phyloP scores from a whole-genome alignment of 2,797 vertebrate species.

The Esox masquinongy region DNA sequence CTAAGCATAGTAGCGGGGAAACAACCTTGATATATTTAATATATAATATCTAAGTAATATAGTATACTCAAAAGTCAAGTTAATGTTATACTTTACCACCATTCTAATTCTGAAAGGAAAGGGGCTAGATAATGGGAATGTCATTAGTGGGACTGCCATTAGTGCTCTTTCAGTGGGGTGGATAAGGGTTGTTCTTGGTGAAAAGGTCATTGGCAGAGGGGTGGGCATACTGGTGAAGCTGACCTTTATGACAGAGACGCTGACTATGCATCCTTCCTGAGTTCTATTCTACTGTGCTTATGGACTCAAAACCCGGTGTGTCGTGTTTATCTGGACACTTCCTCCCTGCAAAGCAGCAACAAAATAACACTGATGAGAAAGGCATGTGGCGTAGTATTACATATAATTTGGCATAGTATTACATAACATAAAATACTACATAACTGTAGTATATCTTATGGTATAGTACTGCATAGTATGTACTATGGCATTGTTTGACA shows the following conservation, averaged over 20 bases:
- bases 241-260: not conserved
- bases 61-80: too few relatives aligned
- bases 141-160: not conserved
- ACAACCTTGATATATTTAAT: too few relatives aligned
- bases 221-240: not conserved
- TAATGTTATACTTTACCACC: not conserved
- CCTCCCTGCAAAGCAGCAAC: not conserved
- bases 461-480: too few relatives aligned
- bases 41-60: too few relatives aligned
- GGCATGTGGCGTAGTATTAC: too few relatives aligned
- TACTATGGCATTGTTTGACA: too few relatives aligned
- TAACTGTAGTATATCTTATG: too few relatives aligned
- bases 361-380: not conserved
- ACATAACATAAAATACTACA: too few relatives aligned
- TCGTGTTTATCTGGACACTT: not conserved
- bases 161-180: not conserved
- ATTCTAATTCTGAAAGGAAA: not conserved
- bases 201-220: conserved; percentile 3
- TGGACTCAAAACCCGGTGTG: not conserved
- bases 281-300: not conserved
- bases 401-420: too few relatives aligned
- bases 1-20: too few relatives aligned
- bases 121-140: not conserved
- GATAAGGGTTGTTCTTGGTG: not conserved
- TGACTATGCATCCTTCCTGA: not conserved